Base-by-base conservation (phyloP, 2,797 vertebrate genomes). In the Sebastes steindachneri region DNA sequence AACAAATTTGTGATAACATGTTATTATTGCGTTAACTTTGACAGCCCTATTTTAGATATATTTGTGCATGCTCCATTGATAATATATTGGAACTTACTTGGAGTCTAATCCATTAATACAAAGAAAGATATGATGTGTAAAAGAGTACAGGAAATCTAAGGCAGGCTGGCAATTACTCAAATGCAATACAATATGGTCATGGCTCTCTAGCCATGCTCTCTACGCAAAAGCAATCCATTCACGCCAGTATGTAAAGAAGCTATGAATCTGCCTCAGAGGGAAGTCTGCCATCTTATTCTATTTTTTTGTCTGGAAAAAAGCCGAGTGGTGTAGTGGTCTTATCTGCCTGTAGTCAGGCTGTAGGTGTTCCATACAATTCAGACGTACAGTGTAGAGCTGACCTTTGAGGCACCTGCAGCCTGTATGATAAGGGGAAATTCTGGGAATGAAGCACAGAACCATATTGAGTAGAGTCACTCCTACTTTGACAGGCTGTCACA, bases 401-500 rank as follows among this genome's bases (percentile, higher is more conserved):
- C 17, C 45, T 48, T 48, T 48, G 7, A 51, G 31, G n/a, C 68
- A 37, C 19, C 51, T 64, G 35, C 72, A 62, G 65, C 33, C 33
- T 74, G 19, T 53, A 37, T 58, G 28, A 75, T 66, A 23, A 68
- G 9, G 10, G 65, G 19, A 1, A 37, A 59, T 31, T 26, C 23
- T 48, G 45, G 45, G 14, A 37, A 66, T 23, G 12, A 54, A 71
- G 66, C 55, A 55, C 35, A 35, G 8, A 51, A 68, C 58, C 51
- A 28, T 74, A 28, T 31, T 63, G 35, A 64, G 28, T 31, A 29
- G 35, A 55, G 29, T 63, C 66, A 25, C 48, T 59, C 48, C 31
- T 58, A 26, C 68, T 58, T 58, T 67, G 77, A 77, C 75, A 74
- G 65, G 33, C 35, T 67, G 65, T 54, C 75, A 79, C 54, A 72